Evolutionary conservation across 1,140 invertebrate genomes (phyloP).

Genomic region (Penaeus indicus): DNA sequence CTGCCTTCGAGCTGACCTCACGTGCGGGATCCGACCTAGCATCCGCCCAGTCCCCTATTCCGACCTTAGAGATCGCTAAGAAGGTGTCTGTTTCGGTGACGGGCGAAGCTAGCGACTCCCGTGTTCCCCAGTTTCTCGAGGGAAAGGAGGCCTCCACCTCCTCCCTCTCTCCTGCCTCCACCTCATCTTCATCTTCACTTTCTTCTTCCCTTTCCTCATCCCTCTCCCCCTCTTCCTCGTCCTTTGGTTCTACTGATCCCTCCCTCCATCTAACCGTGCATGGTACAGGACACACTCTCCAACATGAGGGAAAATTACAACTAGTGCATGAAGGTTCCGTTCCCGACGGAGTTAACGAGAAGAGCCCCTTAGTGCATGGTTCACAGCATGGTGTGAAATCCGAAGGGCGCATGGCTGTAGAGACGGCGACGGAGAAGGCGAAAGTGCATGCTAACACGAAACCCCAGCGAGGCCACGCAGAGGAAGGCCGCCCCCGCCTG

Average conservation of each 20-base stretch:
- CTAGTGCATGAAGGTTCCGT: constrained; percentile 42
- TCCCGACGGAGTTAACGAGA: not conserved
- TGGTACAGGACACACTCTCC: constrained; percentile 27
- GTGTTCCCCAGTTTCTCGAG: no score
- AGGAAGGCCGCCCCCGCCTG: constrained; percentile 23
- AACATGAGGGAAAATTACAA: constrained; percentile 17
- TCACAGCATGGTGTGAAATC: constrained; percentile 22
- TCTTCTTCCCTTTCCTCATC: constrained; percentile 14
- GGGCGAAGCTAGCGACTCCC: no score
- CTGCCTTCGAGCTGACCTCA: no score
- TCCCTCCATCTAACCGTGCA: constrained; percentile 38
- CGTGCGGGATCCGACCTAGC: no score
- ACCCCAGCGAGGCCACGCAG: not conserved
- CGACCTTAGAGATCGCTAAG: no score
- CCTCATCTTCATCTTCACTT: not conserved
- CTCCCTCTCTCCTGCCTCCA: not conserved
- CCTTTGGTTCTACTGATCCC: constrained; percentile 5
- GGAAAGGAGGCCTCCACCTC: no score
- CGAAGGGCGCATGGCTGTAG: not conserved
- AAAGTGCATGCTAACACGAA: constrained; percentile 4
- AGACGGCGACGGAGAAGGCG: not conserved
- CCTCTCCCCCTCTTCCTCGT: not conserved
- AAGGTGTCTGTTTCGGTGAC: no score
- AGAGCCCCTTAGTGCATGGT: constrained; percentile 44
- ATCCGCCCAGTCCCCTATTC: no score